Base-by-base conservation (phyloP, 2,797 vertebrate genomes). In the Cottoperca gobio region DNA sequence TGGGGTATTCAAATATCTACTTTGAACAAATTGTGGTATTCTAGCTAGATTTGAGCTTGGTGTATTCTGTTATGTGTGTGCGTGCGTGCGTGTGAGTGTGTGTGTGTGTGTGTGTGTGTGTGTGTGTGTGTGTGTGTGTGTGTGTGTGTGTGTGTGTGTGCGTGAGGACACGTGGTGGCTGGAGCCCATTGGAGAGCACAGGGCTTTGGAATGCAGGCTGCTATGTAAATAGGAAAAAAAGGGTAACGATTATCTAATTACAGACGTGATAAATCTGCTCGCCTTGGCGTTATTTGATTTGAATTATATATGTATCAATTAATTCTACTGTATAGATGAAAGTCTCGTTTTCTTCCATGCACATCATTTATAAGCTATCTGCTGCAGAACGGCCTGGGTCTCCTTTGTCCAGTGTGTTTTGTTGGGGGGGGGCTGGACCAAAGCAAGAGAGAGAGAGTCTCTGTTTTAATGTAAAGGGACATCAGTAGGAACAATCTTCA, bases 211-310 rank as follows among this genome's bases (percentile, higher is more conserved):
- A 91, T 83, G 81, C 76, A 78, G 70, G 67, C 81, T 79, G 85
- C 80, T 70, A 76, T 82, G 82, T 78, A 82, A 76, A 86, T 77
- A 78, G 60, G 49, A 73, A 74, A 79, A n/a, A 73, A 58, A 74
- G 76, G 75, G 73, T 74, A 88, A 88, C 68, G 73, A 91, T 92
- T 86, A 86, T 89, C 62, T 87, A 88, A 92, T 88, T 86, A 90
- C 67, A 69, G 78, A 75, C 60, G 69, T 68, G 70, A 90, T 81
- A 77, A 81, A 84, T 86, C 70, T 70, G 48, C 61, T 82, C 49
- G 23, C 74, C 79, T 85, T 70, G 78, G 71, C 40, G 19, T 80
- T 77, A 87, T 88, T 87, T 89, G 49, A 83, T 83, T 83, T 79
- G 52, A 86, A 81, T 84, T 76, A 65, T 79, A 67, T 73, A 75